Evolutionary conservation across 2,888 invertebrate species (phyloP).

Genomic region (Isoperla grammatica): DNA sequence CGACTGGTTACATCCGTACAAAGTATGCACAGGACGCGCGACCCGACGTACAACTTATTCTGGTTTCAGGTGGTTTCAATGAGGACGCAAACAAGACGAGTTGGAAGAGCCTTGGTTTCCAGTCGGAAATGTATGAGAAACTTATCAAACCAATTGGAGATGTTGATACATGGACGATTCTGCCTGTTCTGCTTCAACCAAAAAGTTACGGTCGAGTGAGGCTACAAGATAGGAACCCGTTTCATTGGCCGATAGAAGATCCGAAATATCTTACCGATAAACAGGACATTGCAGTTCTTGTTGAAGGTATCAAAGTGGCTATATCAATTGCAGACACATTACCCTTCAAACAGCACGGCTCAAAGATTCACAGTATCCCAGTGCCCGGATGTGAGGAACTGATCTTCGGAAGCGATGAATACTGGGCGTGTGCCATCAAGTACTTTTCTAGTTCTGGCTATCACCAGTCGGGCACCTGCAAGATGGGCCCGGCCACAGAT

Average conservation of each 20-base stretch:
- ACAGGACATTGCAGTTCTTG: constrained; percentile 37
- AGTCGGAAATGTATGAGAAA: constrained; percentile 45
- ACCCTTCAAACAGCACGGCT: constrained; percentile 17
- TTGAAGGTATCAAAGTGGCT: constrained; percentile 47
- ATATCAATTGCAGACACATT: constrained; percentile 3
- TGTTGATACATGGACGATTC: constrained; percentile 44
- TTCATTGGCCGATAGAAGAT: constrained; percentile 62
- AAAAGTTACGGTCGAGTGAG: constrained; percentile 60
- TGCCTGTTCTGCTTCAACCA: constrained; percentile 66
- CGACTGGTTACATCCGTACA: constrained; percentile 54
- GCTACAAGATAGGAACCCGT: constrained; percentile 63
- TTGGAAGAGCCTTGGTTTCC: constrained; percentile 44
- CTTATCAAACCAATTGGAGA: constrained; percentile 41
- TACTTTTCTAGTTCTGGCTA: constrained; percentile 64
- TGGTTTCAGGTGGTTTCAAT: constrained; percentile 53
- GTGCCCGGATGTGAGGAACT: constrained; percentile 51
- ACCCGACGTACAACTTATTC: constrained; percentile 41
- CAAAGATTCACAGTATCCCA: constrained; percentile 3
- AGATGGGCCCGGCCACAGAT: constrained; percentile 27
- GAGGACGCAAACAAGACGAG: constrained; percentile 38
- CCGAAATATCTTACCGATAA: constrained; percentile 73
- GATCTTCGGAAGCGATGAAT: constrained; percentile 56
- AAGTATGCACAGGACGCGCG: constrained; percentile 42
- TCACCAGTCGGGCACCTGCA: constrained; percentile 43
- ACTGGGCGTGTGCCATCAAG: constrained; percentile 61